Evolutionary conservation across 2,888 invertebrate species (phyloP).

Genomic region (Apotomis capreana): DNA sequence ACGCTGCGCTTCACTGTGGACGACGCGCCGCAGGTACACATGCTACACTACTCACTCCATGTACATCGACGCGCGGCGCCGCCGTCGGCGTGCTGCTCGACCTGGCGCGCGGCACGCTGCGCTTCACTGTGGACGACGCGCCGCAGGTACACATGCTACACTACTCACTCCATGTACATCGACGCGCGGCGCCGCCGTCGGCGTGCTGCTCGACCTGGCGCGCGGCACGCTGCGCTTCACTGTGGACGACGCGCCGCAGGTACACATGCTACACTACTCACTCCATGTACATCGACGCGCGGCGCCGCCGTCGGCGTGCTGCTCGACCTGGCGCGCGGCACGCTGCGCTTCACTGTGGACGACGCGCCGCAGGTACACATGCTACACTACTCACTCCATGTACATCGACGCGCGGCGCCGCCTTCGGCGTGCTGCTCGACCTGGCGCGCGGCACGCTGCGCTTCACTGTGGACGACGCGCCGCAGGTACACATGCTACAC

Average conservation of each 20-base stretch:
- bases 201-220: no score
- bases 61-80: constrained; percentile 90
- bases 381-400: no score
- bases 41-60: no score
- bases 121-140: constrained; percentile 97
- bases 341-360: constrained; percentile 90
- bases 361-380: constrained; percentile 56
- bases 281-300: no score
- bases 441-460: constrained; percentile 67
- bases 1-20: constrained; percentile 96
- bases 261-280: no score
- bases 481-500: background rate
- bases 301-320: no score
- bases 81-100: constrained; percentile 96
- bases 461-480: constrained; percentile 54
- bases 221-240: no score
- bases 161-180: background rate
- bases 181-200: no score
- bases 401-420: constrained; percentile 83
- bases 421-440: constrained; percentile 93
- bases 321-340: background rate
- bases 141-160: constrained; percentile 84
- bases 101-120: constrained; percentile 93
- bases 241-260: no score
- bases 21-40: constrained; percentile 91